Conservation (phyloP, 2,888 invertebrate genomes). For the Dicyrtoma fusca region DNA sequence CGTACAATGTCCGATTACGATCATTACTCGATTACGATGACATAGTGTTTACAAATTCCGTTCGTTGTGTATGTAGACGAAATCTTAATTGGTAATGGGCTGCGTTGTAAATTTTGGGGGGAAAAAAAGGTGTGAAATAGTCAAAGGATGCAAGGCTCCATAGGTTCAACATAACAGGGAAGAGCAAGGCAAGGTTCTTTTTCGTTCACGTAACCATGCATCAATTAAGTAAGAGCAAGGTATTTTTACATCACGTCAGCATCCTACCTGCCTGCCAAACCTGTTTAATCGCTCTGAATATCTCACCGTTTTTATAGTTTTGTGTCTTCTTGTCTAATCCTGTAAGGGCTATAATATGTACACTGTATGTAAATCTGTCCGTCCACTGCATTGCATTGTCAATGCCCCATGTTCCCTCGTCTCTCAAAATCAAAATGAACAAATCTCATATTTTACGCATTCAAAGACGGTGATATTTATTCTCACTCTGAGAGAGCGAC, state of each 20-base stretch:
- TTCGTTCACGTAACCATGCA: neutral
- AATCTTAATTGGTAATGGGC: constrained; percentile 23
- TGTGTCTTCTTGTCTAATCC: neutral
- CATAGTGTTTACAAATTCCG: neutral
- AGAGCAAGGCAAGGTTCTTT: neutral
- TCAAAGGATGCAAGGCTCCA: neutral
- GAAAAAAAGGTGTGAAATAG: neutral
- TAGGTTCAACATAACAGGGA: too few relatives aligned
- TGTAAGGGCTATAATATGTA: neutral
- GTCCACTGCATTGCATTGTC: too few relatives aligned
- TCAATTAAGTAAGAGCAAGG: neutral
- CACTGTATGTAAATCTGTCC: too few relatives aligned
- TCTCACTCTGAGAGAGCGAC: neutral
- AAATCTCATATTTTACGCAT: constrained; percentile 1
- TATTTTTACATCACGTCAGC: constrained; percentile 11
- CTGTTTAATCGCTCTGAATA: constrained; percentile 15
- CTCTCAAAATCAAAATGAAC: neutral
- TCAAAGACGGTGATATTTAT: neutral
- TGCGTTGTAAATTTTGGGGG: neutral
- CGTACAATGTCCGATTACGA: too few relatives aligned
- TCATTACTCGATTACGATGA: neutral
- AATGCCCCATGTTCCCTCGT: neutral
- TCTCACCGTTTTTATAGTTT: neutral
- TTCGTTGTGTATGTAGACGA: neutral
- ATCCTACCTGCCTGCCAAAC: constrained; percentile 24